phyloP scores from a whole-genome alignment of 2,888 invertebrate genomes.

The Megaustenia siamemsis region DNA sequence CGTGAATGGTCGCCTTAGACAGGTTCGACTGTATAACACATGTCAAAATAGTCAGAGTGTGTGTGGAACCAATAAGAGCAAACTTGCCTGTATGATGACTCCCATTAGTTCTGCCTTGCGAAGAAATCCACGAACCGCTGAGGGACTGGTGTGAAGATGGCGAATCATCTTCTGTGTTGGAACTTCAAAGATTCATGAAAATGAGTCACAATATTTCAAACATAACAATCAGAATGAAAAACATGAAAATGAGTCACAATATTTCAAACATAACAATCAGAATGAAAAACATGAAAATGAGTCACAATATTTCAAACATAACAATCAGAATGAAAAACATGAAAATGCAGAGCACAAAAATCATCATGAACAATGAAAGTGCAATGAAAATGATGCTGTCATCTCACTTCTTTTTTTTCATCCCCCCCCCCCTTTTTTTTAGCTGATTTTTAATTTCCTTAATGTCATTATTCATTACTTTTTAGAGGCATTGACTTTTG shows the following conservation, averaged over 20 bases:
- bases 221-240: background rate
- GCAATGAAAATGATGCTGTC: too few species aligned
- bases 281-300: background rate
- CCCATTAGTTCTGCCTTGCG: slow-evolving; percentile 94
- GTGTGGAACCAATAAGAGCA: background rate
- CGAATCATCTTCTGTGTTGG: slow-evolving; percentile 97
- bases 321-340: too few species aligned
- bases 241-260: background rate
- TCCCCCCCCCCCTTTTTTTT: too few species aligned
- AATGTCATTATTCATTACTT: too few species aligned
- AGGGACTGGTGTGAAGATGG: slow-evolving; percentile 92
- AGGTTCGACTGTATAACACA: too few species aligned
- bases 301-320: background rate
- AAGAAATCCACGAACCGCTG: slow-evolving; percentile 86
- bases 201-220: background rate
- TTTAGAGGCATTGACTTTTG: too few species aligned
- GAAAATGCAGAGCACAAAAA: too few species aligned
- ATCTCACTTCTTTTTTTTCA: too few species aligned
- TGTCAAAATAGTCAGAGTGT: too few species aligned
- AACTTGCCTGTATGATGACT: slow-evolving; percentile 85
- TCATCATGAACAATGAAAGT: too few species aligned
- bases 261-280: background rate
- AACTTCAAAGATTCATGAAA: slow-evolving; percentile 82
- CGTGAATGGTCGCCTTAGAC: too few species aligned
- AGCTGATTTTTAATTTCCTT: too few species aligned